Evolutionary conservation across 2,888 invertebrate genomes (phyloP), one percentile per base, ranked within the genome.

Genomic region (Aporophyla lueneburgensis): DNA sequence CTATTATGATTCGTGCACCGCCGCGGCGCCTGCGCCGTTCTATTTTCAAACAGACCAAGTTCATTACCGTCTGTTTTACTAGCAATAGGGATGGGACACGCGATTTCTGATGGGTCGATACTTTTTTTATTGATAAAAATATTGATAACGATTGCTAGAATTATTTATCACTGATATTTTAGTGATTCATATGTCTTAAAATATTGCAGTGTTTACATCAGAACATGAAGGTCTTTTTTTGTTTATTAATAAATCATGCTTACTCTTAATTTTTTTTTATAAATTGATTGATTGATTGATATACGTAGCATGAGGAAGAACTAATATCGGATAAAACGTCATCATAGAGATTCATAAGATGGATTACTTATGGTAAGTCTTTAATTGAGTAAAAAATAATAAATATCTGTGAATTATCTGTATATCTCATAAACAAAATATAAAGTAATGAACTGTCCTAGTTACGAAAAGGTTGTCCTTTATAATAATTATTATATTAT

Each of bases 61-160:
- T 92, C 92, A 92, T 92, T 92, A 92, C 91, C 92, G 88, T 86
- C 88, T 80, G 87, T 81, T 89, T 88, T 86, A 88, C 89, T 89
- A 82, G 63, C 68, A 21, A 2, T 89, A 91, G 89, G 56, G 91
- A 79, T 87, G 92, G 69, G 87, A 82, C 67, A 27, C 19, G 24
- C 9, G 0, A 12, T 21, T 56, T n/a, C 6, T 19, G 40, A 74
- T 46, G 19, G 43, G n/a, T 84, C 81, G 85, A 82, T 75, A 75
- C 9, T 40, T 61, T 80, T 54, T 2, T n/a, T 46, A 14, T 4
- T 5, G 24, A 71, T 78, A 40, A 49, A n/a, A 53, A 53, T 19
- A 33, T 56, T 73, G 58, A 78, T 65, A 58, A 1, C 0, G 59
- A 71, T 63, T 40, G 12, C 63, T 2, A 43, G 51, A 12, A 24